These are phyloP conservation scores for Drosophila pseudoobscura DNA, from an alignment of 1,140 invertebrate genomes.

Conservation along the genomic window DNA sequence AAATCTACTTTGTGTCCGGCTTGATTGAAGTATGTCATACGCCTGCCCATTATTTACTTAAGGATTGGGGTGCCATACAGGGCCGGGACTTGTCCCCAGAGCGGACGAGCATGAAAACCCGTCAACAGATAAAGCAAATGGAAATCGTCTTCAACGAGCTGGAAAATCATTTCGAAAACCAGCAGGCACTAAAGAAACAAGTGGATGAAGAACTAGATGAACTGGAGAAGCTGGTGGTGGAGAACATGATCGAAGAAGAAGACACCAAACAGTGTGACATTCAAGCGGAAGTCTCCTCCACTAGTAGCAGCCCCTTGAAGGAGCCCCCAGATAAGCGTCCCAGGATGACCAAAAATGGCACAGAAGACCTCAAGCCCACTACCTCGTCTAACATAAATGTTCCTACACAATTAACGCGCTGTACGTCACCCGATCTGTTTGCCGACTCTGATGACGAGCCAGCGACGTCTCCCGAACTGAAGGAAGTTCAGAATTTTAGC, in stretches of 20 bases:
- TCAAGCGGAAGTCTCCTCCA: not conserved
- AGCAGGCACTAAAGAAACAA: conserved; percentile 6
- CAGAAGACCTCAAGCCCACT: conserved; percentile 19
- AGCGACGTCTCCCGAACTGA: conserved; percentile 2
- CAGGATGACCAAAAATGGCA: conserved; percentile 8
- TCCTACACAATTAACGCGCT: conserved; percentile 41
- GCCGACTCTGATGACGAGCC: conserved; percentile 68
- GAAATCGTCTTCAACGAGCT: conserved; percentile 43
- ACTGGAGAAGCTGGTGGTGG: conserved; percentile 45
- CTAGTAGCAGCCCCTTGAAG: conserved; percentile 38
- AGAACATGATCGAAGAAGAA: conserved; percentile 56
- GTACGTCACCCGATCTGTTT: conserved; percentile 72
- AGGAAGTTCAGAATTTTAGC: conserved; percentile 37
- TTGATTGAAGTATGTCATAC: conserved; percentile 52
- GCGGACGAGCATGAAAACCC: not conserved
- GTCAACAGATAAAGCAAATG: conserved; percentile 23
- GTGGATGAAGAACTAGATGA: conserved; percentile 41
- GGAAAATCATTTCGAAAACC: conserved; percentile 44
- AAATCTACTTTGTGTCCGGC: conserved; percentile 55
- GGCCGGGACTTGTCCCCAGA: conserved; percentile 68
- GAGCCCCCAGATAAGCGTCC: conserved; percentile 59
- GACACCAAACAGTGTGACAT: conserved; percentile 2
- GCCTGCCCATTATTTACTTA: conserved; percentile 61
- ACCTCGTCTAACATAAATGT: conserved; percentile 3
- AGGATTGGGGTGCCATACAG: conserved; percentile 65